Evolutionary conservation across 2,888 invertebrate genomes (phyloP), one percentile per base, ranked within the genome.

Genomic region (Cryptocephalus moraei): DNA sequence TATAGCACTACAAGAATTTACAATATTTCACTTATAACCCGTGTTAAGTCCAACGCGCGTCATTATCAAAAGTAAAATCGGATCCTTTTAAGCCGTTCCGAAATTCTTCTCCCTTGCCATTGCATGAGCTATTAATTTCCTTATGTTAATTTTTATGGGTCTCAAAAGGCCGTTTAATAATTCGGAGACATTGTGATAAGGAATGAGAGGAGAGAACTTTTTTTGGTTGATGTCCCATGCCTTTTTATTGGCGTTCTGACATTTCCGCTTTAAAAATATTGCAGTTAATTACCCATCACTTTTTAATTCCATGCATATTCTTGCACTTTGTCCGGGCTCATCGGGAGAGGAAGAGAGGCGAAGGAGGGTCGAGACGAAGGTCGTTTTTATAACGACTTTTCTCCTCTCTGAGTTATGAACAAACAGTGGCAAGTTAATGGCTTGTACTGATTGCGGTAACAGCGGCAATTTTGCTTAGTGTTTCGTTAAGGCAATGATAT

Each of bases 231-330:
- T 52, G 55, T 73, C 64, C 70, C 72, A 65, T 73, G 72, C 65
- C 68, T 74, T 75, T 75, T 75, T 75, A 75, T 75, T 68, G 71
- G 70, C 64, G 64, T 62, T 59, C 66, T 75, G 75, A 74, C 75
- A 75, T 75, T 75, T 75, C 66, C 60, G 62, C 55, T 59, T 65
- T 63, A 62, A 67, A 67, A 69, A 66, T 66, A 64, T 64, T 64
- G 68, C 65, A 67, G 68, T 67, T 70, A 70, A 70, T 70, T 70
- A 70, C 69, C 70, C 70, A 67, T 67, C 67, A 67, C 66, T 36
- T 36, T 22, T 36, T 36, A 36, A 36, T 36, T 36, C 36, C 12
- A 12, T 36, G 36, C 36, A 36, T 36, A 36, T 36, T 36, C 36
- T 36, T 36, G 6, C 36, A 36, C 36, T 36, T 36, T 36, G 36